Evolutionary conservation across 1,140 invertebrate species (phyloP).

Genomic region (Heliconius himera): DNA sequence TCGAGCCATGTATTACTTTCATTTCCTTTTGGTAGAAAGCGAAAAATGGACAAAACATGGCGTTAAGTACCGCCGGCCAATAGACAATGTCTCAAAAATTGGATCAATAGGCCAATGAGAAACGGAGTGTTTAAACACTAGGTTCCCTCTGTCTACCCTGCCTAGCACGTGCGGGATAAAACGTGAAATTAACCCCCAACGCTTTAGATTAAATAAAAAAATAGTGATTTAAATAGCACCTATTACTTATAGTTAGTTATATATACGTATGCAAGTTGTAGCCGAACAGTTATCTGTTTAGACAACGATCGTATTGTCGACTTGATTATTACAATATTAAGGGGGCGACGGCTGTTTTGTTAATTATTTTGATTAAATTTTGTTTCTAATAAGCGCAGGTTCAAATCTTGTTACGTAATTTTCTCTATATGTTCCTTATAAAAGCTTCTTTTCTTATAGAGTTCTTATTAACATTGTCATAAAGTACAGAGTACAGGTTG

Average conservation of each 20-base stretch:
- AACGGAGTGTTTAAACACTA: not conserved
- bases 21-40: not conserved
- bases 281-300: constrained; percentile 44
- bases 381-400: no score
- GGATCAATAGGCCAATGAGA: not conserved
- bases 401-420: no score
- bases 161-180: not conserved
- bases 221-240: not conserved
- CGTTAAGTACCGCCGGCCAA: not conserved
- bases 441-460: no score
- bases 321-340: constrained; percentile 49
- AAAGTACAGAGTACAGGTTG: no score
- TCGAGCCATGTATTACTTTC: not conserved
- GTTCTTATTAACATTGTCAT: no score
- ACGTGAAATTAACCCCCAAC: not conserved
- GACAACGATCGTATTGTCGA: constrained; percentile 46
- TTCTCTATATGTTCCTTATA: no score
- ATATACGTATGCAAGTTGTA: not conserved
- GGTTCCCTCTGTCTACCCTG: not conserved
- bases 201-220: not conserved
- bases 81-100: not conserved
- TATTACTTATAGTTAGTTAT: not conserved
- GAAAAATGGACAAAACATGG: not conserved
- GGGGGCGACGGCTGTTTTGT: constrained; percentile 22
- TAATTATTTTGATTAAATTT: not conserved